A percentile compares a stretch with the other conserved stretches of the same genome.
phyloP scores from a whole-genome alignment of 2,113 vertebrate species.

The Myiagra hebetior region DNA sequence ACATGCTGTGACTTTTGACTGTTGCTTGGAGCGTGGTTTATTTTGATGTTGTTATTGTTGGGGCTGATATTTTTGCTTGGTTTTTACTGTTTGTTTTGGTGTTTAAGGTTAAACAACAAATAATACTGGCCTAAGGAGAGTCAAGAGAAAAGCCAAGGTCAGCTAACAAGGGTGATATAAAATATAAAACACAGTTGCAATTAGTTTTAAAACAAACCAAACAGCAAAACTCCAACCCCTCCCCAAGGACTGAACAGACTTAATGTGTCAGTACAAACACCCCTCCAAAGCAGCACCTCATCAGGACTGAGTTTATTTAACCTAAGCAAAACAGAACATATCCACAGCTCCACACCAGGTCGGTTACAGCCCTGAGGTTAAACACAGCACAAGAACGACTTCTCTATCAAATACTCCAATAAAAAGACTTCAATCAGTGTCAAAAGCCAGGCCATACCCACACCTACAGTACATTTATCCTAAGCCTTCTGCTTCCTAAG shows the following conservation, averaged over 20 bases:
- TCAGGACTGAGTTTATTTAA: background rate
- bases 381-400: background rate
- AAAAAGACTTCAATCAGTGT: background rate
- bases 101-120: background rate
- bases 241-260: background rate
- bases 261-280: background rate
- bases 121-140: background rate
- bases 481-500: background rate
- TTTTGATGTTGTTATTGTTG: background rate
- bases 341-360: fast-evolving
- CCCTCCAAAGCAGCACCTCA: background rate
- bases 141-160: background rate
- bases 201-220: background rate
- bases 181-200: background rate
- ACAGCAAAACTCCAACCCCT: background rate
- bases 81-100: background rate
- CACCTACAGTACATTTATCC: background rate
- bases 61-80: background rate
- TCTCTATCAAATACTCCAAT: background rate
- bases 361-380: background rate
- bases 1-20: background rate
- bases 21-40: background rate
- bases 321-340: background rate
- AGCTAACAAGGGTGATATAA: background rate
- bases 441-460: background rate